Base-by-base conservation (phyloP, 1,140 invertebrate genomes). In the Solen grandis region DNA sequence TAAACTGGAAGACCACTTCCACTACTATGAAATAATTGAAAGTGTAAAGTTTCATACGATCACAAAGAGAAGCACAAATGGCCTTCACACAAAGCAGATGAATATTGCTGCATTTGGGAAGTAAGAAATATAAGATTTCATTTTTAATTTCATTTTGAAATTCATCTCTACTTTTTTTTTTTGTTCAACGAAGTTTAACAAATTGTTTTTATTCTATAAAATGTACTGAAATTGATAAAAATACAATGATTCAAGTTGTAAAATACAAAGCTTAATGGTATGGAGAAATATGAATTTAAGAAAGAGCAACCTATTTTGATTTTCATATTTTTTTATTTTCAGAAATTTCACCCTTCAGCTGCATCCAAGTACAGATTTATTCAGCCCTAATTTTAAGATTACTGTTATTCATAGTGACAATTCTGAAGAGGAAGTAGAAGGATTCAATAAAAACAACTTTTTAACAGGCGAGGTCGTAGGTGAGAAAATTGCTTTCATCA, bases 371-470 rank as follows among this genome's bases (percentile, higher is more conserved):
- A 22, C 13, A 14, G 50, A 55, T 36, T 36, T 70, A 22, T 70
- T 70, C 19, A 70, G 50, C 27, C 1, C 19, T n/a, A 35, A 70
- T 10, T 70, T 70, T 35, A 54, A 16, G 1, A 38, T 70, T 1
- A 70, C 68, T 14, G 31, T 70, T 8, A 57, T 70, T 22, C 68
- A 70, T 29, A 57, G 68, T 57, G 68, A 70, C 22, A 57, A 70
- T 22, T 25, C 50, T 3, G 57, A 52, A 22, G 68, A 70, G 16
- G 19, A 5, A 0, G 1, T 70, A 0, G 0, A 35, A 1, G 68
- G 31, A 2, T 70, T 70, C 38, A 29, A 70, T 70, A 55, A 54
- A n/a, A 33, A 35, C 3, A 70, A 70, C n/a, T 70, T 70, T 35
- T 57, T 70, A 19, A 54, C 68, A 10, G 68, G 50, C 25, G 50